Evolutionary conservation across 2,113 vertebrate genomes (phyloP), one percentile per base, ranked within the genome.

Genomic region (Hydropotes inermis): DNA sequence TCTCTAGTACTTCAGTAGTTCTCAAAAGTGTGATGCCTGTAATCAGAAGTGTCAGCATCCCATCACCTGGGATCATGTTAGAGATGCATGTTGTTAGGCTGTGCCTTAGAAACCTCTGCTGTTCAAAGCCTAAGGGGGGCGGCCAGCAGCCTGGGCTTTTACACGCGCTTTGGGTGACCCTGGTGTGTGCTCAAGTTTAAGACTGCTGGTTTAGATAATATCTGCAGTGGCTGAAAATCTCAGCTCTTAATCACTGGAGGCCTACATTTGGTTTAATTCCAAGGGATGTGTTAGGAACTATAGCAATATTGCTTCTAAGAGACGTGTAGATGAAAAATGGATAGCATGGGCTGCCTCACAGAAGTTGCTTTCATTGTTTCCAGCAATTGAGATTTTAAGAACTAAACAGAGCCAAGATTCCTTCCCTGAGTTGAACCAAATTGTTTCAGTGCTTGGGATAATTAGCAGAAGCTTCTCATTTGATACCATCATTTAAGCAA

Each of bases 211-310:
- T 95, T 87, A 98, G 89, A 83, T 98, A 54, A 64, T 89, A 94
- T 52, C 55, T 94, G 25, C 30, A 79, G 58, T 85, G 92, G 67
- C 74, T 94, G 93, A 61, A 76, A 64, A 76, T 96, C 61, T 90
- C 52, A 7, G 84, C 97, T 92, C 55, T 96, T 95, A 64, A 58
- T n/a, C 21, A 2, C 90, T 13, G 27, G 52, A 79, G 95, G 85
- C 76, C 74, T 97, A 61, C 87, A 39, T 96, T 97, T 98, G 97
- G 85, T 82, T 98, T 94, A 60, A 55, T 79, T 94, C 97, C 97
- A 97, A 84, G 36, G 50, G 95, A 60, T 82, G 33, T 81, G 60
- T 60, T 61, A 82, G 57, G 47, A 89, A 25, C 84, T 93, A 52
- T 45, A 43, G 96, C 97, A 93, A 11, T 45, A 52, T 45, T 91